Evolutionary conservation across 2,888 invertebrate species (phyloP).

Genomic region (Ochropleura plecta): DNA sequence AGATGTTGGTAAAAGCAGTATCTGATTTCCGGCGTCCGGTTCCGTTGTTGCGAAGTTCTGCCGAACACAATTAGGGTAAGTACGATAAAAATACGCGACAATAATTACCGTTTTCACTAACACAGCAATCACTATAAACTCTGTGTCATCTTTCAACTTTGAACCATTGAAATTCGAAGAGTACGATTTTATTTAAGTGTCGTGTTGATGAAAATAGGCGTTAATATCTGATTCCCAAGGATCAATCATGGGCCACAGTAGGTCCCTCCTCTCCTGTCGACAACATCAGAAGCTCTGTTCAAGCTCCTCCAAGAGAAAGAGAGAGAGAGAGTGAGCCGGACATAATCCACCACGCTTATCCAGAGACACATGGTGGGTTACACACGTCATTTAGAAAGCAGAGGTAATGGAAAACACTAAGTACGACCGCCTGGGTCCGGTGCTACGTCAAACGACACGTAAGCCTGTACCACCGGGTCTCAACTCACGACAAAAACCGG

Average conservation of each 20-base stretch:
- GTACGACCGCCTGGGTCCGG: background rate
- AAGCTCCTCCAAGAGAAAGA: background rate
- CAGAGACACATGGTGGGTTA: background rate
- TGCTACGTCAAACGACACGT: background rate
- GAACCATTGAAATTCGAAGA: background rate
- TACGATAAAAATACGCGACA: slow-evolving; percentile 39
- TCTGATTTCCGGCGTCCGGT: slow-evolving; percentile 40
- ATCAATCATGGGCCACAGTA: background rate
- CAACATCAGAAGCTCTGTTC: background rate
- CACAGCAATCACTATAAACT: background rate
- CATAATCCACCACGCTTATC: too few relatives aligned
- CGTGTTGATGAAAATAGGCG: background rate
- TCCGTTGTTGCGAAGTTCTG: slow-evolving; percentile 57
- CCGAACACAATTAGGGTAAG: slow-evolving; percentile 33
- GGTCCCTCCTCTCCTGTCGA: background rate
- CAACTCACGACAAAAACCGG: slow-evolving; percentile 29
- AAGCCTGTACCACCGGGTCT: background rate
- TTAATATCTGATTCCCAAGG: background rate
- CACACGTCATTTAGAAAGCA: background rate
- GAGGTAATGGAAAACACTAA: background rate
- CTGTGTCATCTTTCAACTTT: background rate
- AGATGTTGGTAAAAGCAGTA: slow-evolving; percentile 55
- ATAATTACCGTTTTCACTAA: background rate
- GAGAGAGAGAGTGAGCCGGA: background rate
- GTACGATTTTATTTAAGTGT: background rate